These are phyloP conservation scores for Thumatha senex DNA, from an alignment of 2,888 invertebrate genomes.

Conservation along the genomic window DNA sequence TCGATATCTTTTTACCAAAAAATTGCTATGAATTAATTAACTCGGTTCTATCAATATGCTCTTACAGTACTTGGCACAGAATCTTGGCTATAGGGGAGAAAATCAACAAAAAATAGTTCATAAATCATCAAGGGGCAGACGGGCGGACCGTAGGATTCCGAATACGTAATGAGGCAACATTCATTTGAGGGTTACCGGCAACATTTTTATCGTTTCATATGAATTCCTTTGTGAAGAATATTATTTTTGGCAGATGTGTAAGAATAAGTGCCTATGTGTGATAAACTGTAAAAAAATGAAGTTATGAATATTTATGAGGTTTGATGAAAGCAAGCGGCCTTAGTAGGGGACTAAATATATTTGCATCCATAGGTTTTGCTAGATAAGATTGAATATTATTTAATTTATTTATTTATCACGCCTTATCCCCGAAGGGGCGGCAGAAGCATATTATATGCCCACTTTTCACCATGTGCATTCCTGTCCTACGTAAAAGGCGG, in stretches of 20 bases:
- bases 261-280: not conserved
- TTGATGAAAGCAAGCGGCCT: not conserved
- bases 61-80: constrained; percentile 64
- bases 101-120: constrained; percentile 72
- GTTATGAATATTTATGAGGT: not conserved
- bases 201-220: constrained; percentile 54
- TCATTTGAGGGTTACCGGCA: constrained; percentile 64
- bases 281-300: not conserved
- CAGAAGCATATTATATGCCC: too few relatives aligned
- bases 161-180: constrained; percentile 68
- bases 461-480: too few relatives aligned
- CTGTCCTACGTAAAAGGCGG: too few relatives aligned
- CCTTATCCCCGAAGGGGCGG: too few relatives aligned
- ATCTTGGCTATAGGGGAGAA: constrained; percentile 58
- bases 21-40: constrained; percentile 51
- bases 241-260: constrained; percentile 18
- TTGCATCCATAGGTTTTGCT: too few relatives aligned
- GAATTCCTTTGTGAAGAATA: constrained; percentile 40
- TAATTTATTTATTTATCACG: too few relatives aligned
- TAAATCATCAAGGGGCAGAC: constrained; percentile 74
- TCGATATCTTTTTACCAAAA: constrained; percentile 37
- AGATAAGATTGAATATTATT: not conserved
- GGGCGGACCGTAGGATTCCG: constrained; percentile 61
- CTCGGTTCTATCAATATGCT: constrained; percentile 73
- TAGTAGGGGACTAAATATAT: too few relatives aligned